Evolutionary conservation across 2,888 invertebrate genomes (phyloP).

Genomic region (Agriopis marginaria): DNA sequence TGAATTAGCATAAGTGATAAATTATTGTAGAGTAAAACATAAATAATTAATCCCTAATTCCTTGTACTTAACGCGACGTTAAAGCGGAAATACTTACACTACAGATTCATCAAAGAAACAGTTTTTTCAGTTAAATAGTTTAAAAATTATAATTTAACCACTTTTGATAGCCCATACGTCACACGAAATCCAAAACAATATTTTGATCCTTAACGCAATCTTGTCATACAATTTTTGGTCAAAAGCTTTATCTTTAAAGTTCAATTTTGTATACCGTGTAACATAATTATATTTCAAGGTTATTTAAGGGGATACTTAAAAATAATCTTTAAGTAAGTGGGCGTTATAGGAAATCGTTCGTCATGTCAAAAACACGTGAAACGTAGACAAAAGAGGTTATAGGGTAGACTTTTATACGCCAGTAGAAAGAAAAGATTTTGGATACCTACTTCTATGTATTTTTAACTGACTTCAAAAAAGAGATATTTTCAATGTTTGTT

Average conservation of each 20-base stretch:
- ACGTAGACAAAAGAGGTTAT: neutral
- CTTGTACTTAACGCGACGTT: no score
- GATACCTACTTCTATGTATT: no score
- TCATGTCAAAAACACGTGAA: conserved; percentile 42
- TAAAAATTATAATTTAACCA: conserved; percentile 11
- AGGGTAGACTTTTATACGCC: no score
- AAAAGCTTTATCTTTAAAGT: neutral
- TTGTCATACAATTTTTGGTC: neutral
- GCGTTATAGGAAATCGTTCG: conserved; percentile 55
- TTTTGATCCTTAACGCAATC: neutral
- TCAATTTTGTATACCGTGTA: neutral
- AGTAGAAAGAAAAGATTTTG: no score
- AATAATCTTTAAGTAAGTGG: conserved; percentile 48
- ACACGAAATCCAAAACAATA: conserved; percentile 5
- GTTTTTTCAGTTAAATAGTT: neutral
- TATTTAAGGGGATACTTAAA: conserved; percentile 50
- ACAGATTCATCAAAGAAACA: neutral
- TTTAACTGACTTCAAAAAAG: no score
- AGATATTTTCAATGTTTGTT: no score
- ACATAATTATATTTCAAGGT: neutral
- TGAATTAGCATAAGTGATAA: no score
- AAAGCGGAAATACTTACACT: no score
- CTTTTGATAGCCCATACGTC: conserved; percentile 10
- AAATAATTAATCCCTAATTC: no score
- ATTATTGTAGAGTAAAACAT: no score